Percentiles rank a stretch among this genome's conserved stretches.
These are phyloP conservation scores for Ceratothoa steindachneri DNA, from an alignment of 2,888 invertebrate genomes.

Conservation along the genomic window DNA sequence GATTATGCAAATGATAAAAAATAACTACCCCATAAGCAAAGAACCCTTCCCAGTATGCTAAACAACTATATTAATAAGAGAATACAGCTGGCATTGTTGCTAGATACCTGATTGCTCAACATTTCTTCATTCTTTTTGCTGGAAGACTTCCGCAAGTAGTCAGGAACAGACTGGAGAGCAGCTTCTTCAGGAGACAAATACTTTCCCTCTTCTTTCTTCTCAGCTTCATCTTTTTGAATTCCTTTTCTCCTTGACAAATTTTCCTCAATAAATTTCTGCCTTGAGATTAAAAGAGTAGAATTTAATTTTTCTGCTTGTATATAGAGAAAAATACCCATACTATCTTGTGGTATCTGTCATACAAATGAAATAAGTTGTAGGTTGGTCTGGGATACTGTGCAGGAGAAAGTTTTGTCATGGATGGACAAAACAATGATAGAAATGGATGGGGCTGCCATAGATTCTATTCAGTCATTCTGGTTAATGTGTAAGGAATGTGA, in stretches of 20 bases:
- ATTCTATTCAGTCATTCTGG: no score
- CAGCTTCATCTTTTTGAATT: slow-evolving; percentile 52
- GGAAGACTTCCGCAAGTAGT: slow-evolving; percentile 78
- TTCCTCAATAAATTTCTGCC: slow-evolving; percentile 78
- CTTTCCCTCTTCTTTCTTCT: slow-evolving; percentile 53
- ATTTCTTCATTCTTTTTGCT: slow-evolving; percentile 92
- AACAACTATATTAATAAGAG: no score
- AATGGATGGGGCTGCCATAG: no score
- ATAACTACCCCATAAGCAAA: no score
- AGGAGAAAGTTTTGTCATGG: no score
- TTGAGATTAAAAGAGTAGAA: slow-evolving; percentile 50
- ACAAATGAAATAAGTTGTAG: background rate
- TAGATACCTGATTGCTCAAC: slow-evolving; percentile 87
- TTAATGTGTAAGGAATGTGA: no score
- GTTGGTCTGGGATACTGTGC: no score
- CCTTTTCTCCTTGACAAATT: slow-evolving; percentile 82
- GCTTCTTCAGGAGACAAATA: slow-evolving; percentile 86
- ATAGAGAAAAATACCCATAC: background rate
- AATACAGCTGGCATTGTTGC: no score
- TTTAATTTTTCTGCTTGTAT: no score
- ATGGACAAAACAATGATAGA: no score
- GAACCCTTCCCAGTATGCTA: no score
- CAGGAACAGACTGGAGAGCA: slow-evolving; percentile 80
- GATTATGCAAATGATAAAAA: no score
- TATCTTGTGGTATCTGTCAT: background rate